Percentiles rank a stretch among this genome's conserved stretches.
Conservation (phyloP, 2,888 invertebrate genomes). For the Cosmorhoe ocellata region DNA sequence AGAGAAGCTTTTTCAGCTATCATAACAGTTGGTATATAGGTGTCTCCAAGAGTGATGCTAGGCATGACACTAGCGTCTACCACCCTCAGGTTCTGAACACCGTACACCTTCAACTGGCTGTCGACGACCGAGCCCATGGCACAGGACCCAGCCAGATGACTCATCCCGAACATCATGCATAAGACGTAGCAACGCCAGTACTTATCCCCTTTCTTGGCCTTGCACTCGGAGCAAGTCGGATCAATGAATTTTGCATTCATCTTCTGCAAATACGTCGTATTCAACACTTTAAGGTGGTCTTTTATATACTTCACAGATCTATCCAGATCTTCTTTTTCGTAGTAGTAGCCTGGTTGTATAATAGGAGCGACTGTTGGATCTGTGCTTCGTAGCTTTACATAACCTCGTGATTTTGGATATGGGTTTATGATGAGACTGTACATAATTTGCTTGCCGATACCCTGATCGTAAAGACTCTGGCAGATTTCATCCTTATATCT, state of each 20-base stretch:
- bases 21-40: not conserved
- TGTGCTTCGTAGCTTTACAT: not conserved
- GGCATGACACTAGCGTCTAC: not conserved
- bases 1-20: not conserved
- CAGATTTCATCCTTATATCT: not conserved
- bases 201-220: not conserved
- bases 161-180: slow-evolving; percentile 10
- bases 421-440: not conserved
- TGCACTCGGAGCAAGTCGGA: not conserved
- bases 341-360: not conserved
- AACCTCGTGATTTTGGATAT: slow-evolving; percentile 1
- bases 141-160: slow-evolving; percentile 16
- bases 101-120: slow-evolving; percentile 11
- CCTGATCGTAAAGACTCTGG: not conserved
- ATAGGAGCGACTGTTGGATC: slow-evolving; percentile 1
- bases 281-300: slow-evolving; percentile 23
- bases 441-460: not conserved
- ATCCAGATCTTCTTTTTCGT: slow-evolving; percentile 1
- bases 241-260: slow-evolving; percentile 21
- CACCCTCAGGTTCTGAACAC: not conserved
- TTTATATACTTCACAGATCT: slow-evolving; percentile 4
- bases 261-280: slow-evolving; percentile 25
- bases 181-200: not conserved
- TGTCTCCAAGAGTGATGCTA: not conserved
- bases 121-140: slow-evolving; percentile 27